A percentile compares a stretch with the other conserved stretches of the same genome.
Conservation (phyloP, 1,140 invertebrate genomes). For the Octopus sinensis region DNA sequence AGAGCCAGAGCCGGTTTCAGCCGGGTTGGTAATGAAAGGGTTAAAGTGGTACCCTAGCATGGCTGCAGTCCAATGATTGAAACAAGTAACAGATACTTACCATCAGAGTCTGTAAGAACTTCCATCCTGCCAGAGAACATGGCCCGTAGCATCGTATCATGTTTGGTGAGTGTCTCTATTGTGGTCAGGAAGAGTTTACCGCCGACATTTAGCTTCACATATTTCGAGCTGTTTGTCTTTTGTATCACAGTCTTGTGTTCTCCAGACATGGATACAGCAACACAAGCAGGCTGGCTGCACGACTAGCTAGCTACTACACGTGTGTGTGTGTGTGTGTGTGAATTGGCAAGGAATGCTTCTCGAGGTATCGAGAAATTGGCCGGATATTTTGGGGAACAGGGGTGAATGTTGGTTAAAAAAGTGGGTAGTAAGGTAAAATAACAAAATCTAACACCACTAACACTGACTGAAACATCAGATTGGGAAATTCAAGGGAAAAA, state of each 20-base stretch:
- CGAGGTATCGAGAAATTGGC: too few relatives aligned
- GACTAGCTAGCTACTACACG: too few relatives aligned
- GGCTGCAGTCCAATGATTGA: too few relatives aligned
- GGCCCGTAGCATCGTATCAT: constrained; percentile 95
- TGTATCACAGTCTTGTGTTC: constrained; percentile 49
- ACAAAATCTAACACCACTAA: not conserved
- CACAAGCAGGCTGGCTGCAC: too few relatives aligned
- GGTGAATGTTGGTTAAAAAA: not conserved
- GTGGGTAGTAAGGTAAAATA: not conserved
- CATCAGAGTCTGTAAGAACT: constrained; percentile 94
- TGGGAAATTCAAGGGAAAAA: too few relatives aligned
- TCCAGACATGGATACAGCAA: constrained; percentile 40
- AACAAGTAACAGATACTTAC: constrained; percentile 59
- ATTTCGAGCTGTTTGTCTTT: constrained; percentile 59
- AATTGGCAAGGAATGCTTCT: too few relatives aligned
- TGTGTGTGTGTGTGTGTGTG: too few relatives aligned
- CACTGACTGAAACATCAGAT: too few relatives aligned
- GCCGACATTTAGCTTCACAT: constrained; percentile 87
- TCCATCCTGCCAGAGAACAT: constrained; percentile 99
- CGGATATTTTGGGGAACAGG: too few relatives aligned
- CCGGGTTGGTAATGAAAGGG: too few relatives aligned
- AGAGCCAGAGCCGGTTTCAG: too few relatives aligned
- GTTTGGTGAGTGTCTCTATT: constrained; percentile 92
- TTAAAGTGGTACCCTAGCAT: too few relatives aligned
- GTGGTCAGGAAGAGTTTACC: constrained; percentile 90